Evolutionary conservation across 2,797 vertebrate genomes (phyloP).

Genomic region (Apogon talboti): DNA sequence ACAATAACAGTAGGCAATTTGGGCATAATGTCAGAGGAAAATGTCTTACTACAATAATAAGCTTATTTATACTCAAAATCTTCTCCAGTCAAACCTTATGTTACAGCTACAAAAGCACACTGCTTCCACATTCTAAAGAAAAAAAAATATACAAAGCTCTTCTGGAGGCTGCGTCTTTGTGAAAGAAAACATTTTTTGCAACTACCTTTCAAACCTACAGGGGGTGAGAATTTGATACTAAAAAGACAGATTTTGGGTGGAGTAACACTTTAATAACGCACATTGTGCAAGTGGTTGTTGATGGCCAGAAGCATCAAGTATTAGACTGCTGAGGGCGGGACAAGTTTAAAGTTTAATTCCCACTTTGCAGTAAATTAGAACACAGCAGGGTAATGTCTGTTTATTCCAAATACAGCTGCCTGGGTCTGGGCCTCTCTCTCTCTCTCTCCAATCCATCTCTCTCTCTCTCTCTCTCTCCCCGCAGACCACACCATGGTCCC

Average conservation of each 20-base stretch:
- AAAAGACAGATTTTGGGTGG: slow-evolving; percentile 63
- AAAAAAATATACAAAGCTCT: slow-evolving; percentile 14
- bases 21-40: no score
- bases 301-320: slow-evolving; percentile 71
- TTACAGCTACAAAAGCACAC: not conserved
- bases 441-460: slow-evolving; percentile 53
- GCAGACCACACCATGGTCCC: slow-evolving; percentile 59
- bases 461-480: slow-evolving; percentile 53
- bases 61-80: no score
- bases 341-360: slow-evolving; percentile 81
- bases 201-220: slow-evolving; percentile 38
- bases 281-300: slow-evolving; percentile 76
- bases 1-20: no score
- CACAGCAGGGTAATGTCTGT: slow-evolving; percentile 84
- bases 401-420: slow-evolving; percentile 86
- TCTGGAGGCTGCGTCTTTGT: slow-evolving; percentile 27
- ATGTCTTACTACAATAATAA: no score
- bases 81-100: no score
- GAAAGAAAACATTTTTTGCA: slow-evolving; percentile 38
- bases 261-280: slow-evolving; percentile 69
- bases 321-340: slow-evolving; percentile 72
- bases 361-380: slow-evolving; percentile 85
- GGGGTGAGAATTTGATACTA: slow-evolving; percentile 60
- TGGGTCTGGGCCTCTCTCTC: slow-evolving; percentile 63
- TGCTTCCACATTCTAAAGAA: slow-evolving; percentile 3